Evolutionary conservation across 2,888 invertebrate genomes (phyloP), one percentile per base, ranked within the genome.

Genomic region (Eristalis intricaria): DNA sequence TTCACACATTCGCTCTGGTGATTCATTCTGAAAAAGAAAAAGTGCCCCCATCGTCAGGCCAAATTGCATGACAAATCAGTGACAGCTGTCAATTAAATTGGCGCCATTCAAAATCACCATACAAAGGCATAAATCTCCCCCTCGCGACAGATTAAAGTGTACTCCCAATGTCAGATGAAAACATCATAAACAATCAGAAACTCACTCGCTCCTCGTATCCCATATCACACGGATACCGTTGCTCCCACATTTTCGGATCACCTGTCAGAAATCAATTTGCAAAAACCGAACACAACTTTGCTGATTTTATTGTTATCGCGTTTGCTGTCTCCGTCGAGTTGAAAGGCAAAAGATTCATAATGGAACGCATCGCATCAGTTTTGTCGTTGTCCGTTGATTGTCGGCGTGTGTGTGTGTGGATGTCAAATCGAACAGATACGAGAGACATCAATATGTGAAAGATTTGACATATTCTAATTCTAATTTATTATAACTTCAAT

Each of bases 401-500:
- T 38, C 38, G 38, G n/a, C 43, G 43, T 43, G n/a, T n/a, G 5
- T 13, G 38, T 38, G 38, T 38, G 13, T 13, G 38, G 13, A 11
- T 38, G 38, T 38, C 38, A 38, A 38, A 13, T 38, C 13, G 38
- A 38, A 43, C 43, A 43, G 43, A 43, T n/a, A 43, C n/a, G 50
- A 8, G 19, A 19, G 19, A 50, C 50, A 50, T 50, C 50, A 74
- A 56, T 63, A 76, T 56, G 76, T 71, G 50, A 68, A 76, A 40
- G 50, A 74, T 78, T 84, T 84, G 87, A 84, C 80, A 84, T 66
- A 75, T 84, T 80, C 69, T 81, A 83, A 73, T 84, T 84, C 87
- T 87, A 79, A 87, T 87, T 87, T 87, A 87, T 87, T 87, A 84
- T 84, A 73, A 84, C 79, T 76, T 60, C 79, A 80, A 71, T 87